Evolutionary conservation across 2,113 vertebrate species (phyloP).

Genomic region (Vicugna pacos): DNA sequence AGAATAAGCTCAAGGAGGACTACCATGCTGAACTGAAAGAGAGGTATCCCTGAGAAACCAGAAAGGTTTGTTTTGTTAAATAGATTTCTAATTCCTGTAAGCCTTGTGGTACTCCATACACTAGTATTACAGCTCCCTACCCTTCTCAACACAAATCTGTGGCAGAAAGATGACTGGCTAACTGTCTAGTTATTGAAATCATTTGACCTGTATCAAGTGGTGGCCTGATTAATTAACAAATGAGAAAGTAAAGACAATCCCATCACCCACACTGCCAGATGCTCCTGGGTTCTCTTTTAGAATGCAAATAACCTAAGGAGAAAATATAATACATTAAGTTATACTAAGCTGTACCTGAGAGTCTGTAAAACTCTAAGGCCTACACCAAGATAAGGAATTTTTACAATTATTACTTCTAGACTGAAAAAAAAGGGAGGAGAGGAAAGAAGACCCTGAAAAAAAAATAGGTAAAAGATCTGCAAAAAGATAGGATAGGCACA

Average conservation of each 20-base stretch:
- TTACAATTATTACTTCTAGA: constrained; percentile 44
- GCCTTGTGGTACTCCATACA: background rate
- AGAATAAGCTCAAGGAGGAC: constrained; percentile 4
- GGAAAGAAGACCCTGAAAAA: background rate
- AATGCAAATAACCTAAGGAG: constrained; percentile 4
- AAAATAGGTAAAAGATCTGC: background rate
- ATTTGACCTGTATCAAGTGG: constrained; percentile 37
- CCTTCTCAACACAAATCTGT: constrained; percentile 31
- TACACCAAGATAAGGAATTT: background rate
- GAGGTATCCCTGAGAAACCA: background rate
- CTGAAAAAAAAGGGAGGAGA: background rate
- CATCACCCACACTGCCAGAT: background rate
- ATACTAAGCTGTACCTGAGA: constrained; percentile 17
- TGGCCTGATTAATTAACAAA: constrained; percentile 45
- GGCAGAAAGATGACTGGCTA: background rate
- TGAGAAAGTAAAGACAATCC: constrained; percentile 11
- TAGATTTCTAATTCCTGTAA: constrained; percentile 43
- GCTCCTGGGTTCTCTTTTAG: constrained; percentile 39
- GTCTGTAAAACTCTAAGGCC: constrained; percentile 14
- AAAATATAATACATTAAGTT: constrained; percentile 12
- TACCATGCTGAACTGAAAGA: constrained; percentile 46
- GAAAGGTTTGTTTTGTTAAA: constrained; percentile 49
- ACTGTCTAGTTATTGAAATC: background rate
- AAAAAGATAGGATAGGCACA: background rate
- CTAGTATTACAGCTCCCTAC: constrained; percentile 1